Percentiles rank a stretch among this genome's conserved stretches.
These are phyloP conservation scores for Leptarthrus brevirostris DNA, from an alignment of 2,888 invertebrate species.

Conservation along the genomic window DNA sequence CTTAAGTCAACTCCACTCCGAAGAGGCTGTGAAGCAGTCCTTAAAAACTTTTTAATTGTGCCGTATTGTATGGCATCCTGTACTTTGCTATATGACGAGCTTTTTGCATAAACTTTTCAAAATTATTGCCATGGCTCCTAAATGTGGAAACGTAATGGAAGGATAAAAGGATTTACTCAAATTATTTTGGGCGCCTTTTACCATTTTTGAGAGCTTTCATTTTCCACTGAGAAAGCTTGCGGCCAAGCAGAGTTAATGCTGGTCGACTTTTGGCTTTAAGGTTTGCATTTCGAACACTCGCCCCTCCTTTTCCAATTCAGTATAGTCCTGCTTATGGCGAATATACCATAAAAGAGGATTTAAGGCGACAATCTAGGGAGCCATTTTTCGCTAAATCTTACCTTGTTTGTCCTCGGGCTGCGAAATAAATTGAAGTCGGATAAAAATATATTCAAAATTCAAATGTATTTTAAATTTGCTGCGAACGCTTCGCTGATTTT, in stretches of 20 bases:
- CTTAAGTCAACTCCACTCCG: neutral
- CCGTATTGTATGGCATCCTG: neutral
- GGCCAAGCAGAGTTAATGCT: constrained; percentile 8
- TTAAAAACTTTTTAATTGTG: constrained; percentile 16
- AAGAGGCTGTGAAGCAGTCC: neutral
- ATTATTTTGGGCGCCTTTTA: constrained; percentile 19
- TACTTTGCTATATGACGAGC: neutral
- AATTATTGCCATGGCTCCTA: constrained; percentile 17
- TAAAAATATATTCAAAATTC: constrained; percentile 39
- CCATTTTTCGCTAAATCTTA: constrained; percentile 28
- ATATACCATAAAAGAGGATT: constrained; percentile 33
- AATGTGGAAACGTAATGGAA: constrained; percentile 23
- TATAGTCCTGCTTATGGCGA: neutral
- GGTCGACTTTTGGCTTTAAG: constrained; percentile 16
- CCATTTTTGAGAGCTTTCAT: constrained; percentile 35
- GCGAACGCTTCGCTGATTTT: constrained; percentile 17
- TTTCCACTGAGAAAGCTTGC: constrained; percentile 10
- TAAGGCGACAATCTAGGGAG: constrained; percentile 17
- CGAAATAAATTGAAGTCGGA: constrained; percentile 29
- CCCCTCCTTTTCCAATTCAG: too few species aligned
- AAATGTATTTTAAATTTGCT: constrained; percentile 25
- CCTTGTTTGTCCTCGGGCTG: neutral
- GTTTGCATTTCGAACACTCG: constrained; percentile 2
- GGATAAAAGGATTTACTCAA: constrained; percentile 37
- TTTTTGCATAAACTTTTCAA: constrained; percentile 33